Conservation (phyloP, 2,113 vertebrate species). For the Myocastor coypus region DNA sequence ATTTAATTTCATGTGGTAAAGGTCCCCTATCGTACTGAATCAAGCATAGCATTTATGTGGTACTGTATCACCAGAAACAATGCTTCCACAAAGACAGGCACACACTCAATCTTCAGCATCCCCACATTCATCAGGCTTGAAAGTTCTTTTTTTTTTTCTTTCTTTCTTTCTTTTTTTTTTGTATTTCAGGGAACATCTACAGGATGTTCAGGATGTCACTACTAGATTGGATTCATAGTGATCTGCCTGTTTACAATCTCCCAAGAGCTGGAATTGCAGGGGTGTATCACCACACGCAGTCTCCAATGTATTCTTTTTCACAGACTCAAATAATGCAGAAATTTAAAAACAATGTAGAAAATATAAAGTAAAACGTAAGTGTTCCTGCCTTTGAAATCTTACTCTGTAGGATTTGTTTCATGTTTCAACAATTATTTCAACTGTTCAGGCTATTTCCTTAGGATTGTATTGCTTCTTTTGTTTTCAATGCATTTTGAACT, state of each 20-base stretch:
- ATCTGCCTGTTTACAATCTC: too few relatives aligned
- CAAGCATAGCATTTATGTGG: neutral
- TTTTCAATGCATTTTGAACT: neutral
- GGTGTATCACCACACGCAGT: too few relatives aligned
- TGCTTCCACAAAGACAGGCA: too few relatives aligned
- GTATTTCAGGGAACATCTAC: too few relatives aligned
- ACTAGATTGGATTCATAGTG: too few relatives aligned
- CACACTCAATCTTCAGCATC: too few relatives aligned
- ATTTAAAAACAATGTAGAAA: neutral
- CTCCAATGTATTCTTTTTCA: too few relatives aligned
- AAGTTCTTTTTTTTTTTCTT: too few relatives aligned
- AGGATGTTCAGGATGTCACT: too few relatives aligned
- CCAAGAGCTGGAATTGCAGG: too few relatives aligned
- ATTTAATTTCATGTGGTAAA: conserved; percentile 1
- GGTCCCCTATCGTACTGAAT: neutral
- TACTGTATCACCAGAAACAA: conserved; percentile 81
- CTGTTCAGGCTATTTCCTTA: neutral
- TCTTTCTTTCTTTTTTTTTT: too few relatives aligned
- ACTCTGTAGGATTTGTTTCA: neutral
- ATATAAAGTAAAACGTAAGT: neutral
- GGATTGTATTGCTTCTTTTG: neutral
- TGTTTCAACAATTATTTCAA: neutral
- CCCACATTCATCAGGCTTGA: too few relatives aligned
- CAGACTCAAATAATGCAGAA: neutral
- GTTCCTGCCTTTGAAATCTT: neutral